Evolutionary conservation across 2,888 invertebrate genomes (phyloP).

Genomic region (Eurytoma californica): DNA sequence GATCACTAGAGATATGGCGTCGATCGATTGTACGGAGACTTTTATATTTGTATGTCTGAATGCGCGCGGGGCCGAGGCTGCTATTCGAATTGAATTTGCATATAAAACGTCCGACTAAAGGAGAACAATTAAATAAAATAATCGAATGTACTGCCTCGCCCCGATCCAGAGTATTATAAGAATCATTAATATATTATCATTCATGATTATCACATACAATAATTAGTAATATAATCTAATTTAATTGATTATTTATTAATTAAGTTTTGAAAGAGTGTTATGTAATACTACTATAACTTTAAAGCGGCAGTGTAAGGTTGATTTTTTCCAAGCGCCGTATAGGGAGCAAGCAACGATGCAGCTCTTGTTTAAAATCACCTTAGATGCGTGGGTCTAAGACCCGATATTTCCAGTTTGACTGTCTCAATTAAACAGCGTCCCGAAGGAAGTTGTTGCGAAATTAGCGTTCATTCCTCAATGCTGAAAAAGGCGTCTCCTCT

Average conservation of each 20-base stretch:
- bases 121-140: constrained; percentile 44
- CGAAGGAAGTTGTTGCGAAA: constrained; percentile 54
- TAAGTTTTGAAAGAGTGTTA: constrained; percentile 72
- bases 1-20: constrained; percentile 55
- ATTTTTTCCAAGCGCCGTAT: constrained; percentile 50
- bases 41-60: constrained; percentile 60
- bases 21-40: constrained; percentile 58
- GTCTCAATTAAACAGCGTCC: constrained; percentile 48
- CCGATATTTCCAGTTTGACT: constrained; percentile 49
- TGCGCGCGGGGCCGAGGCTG: constrained; percentile 55
- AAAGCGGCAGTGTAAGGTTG: constrained; percentile 45
- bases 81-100: constrained; percentile 25
- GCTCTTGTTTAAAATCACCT: constrained; percentile 50
- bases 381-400: constrained; percentile 42
- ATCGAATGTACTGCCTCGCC: constrained; percentile 54
- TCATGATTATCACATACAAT: constrained; percentile 74
- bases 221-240: constrained; percentile 74
- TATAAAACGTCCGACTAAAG: constrained; percentile 18
- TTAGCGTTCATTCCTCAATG: constrained; percentile 56
- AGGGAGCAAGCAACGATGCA: constrained; percentile 16
- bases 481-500: constrained; percentile 58
- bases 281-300: constrained; percentile 69
- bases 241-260: constrained; percentile 75
- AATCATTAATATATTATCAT: constrained; percentile 75
- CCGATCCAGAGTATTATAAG: constrained; percentile 73